Percentiles rank a stretch among this genome's conserved stretches.
Conservation (phyloP, 2,113 vertebrate genomes). For the Aptenodytes patagonicus region DNA sequence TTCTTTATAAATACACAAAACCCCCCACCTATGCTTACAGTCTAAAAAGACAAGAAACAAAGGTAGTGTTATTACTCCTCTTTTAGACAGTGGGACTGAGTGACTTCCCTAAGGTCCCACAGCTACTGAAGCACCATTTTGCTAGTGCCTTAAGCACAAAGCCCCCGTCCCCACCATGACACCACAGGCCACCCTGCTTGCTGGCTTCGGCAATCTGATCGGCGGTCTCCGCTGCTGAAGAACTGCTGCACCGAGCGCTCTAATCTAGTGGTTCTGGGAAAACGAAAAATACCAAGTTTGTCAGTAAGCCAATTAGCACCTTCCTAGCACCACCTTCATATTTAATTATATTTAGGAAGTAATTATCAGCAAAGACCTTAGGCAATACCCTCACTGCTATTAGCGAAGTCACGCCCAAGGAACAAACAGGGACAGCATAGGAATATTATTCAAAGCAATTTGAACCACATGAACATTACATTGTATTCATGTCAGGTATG, state of each 20-base stretch:
- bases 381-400: neutral
- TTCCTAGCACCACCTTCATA: neutral
- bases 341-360: neutral
- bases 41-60: neutral
- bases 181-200: neutral
- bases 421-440: neutral
- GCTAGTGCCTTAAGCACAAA: neutral
- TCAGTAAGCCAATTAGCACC: neutral
- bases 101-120: neutral
- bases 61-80: neutral
- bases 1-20: neutral
- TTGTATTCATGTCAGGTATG: neutral
- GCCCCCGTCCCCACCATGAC: fast-evolving
- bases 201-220: neutral
- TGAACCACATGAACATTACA: neutral
- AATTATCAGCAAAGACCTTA: neutral
- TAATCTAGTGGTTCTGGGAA: neutral
- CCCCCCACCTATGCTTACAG: neutral
- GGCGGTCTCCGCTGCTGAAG: fast-evolving
- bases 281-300: neutral
- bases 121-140: neutral
- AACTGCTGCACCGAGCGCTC: neutral
- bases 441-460: neutral
- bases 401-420: neutral
- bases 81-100: neutral